Percentiles rank a stretch among this genome's conserved stretches.
Evolutionary conservation across 2,113 vertebrate species (phyloP).

Genomic region (Nerophis ophidion): DNA sequence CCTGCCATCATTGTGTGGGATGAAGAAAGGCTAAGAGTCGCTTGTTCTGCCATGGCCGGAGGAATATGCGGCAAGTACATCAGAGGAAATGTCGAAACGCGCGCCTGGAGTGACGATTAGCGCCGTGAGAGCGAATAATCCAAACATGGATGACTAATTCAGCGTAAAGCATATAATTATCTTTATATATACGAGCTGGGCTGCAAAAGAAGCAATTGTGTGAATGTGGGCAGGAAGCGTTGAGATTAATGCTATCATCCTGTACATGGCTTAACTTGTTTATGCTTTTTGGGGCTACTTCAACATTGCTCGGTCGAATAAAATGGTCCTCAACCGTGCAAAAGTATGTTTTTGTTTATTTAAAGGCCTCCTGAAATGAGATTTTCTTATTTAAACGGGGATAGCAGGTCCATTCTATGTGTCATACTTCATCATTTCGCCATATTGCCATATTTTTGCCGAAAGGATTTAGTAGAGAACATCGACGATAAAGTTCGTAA

Average conservation of each 20-base stretch:
- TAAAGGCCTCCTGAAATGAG: no score
- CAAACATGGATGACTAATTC: slow-evolving; percentile 32
- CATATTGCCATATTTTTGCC: no score
- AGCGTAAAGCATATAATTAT: slow-evolving; percentile 30
- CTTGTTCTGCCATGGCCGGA: slow-evolving; percentile 4
- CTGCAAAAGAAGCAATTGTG: not conserved
- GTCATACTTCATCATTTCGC: no score
- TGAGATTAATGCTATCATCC: not conserved
- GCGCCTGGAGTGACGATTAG: slow-evolving; percentile 32
- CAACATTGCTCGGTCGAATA: no score
- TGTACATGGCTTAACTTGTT: no score
- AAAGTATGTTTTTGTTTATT: no score
- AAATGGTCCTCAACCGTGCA: no score
- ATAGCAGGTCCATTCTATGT: no score
- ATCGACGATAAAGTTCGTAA: no score
- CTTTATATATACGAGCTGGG: slow-evolving; percentile 8
- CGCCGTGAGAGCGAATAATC: slow-evolving; percentile 38
- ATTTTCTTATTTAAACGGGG: no score
- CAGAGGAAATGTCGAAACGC: slow-evolving; percentile 27
- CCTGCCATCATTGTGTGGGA: not conserved
- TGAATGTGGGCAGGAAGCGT: not conserved
- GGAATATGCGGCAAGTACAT: slow-evolving; percentile 28
- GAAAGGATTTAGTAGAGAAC: no score
- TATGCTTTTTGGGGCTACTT: no score
- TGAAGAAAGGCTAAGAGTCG: slow-evolving; percentile 5